These are phyloP conservation scores for Crocidura indochinensis DNA, from an alignment of 2,797 vertebrate genomes.

Conservation along the genomic window DNA sequence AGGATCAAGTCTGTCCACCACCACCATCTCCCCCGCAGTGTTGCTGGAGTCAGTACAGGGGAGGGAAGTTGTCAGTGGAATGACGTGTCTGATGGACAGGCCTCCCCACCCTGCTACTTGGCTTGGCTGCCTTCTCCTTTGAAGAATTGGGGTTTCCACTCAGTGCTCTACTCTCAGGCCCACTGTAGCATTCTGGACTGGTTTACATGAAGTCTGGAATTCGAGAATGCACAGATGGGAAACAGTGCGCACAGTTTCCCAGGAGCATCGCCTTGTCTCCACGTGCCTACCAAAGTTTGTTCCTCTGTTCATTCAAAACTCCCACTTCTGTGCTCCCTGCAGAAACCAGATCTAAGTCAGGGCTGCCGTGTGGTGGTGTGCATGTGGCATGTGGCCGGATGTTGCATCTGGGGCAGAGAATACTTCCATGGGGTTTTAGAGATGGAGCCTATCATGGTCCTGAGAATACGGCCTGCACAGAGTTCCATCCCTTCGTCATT, in stretches of 20 bases:
- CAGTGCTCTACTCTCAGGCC: not conserved
- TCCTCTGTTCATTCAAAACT: too few species aligned
- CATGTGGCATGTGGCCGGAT: rapidly evolving
- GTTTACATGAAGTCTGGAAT: not conserved
- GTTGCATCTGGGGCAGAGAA: not conserved
- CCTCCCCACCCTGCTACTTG: not conserved
- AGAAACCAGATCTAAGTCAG: too few species aligned
- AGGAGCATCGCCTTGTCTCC: not conserved
- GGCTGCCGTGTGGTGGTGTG: too few species aligned
- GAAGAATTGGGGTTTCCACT: not conserved
- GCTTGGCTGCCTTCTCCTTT: not conserved
- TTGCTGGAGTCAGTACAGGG: too few species aligned
- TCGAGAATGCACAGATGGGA: not conserved
- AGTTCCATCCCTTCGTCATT: not conserved
- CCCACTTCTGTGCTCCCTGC: too few species aligned
- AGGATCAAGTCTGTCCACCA: conserved; percentile 75
- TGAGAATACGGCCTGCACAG: not conserved
- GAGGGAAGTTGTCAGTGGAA: not conserved
- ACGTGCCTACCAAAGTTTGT: not conserved
- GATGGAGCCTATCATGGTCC: not conserved
- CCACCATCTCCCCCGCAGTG: too few species aligned
- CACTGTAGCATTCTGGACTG: not conserved
- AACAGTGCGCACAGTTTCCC: not conserved
- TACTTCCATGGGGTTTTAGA: not conserved
- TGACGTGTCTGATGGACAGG: rapidly evolving